phyloP scores from a whole-genome alignment of 2,113 vertebrate genomes.

The Myrmecophaga tridactyla region DNA sequence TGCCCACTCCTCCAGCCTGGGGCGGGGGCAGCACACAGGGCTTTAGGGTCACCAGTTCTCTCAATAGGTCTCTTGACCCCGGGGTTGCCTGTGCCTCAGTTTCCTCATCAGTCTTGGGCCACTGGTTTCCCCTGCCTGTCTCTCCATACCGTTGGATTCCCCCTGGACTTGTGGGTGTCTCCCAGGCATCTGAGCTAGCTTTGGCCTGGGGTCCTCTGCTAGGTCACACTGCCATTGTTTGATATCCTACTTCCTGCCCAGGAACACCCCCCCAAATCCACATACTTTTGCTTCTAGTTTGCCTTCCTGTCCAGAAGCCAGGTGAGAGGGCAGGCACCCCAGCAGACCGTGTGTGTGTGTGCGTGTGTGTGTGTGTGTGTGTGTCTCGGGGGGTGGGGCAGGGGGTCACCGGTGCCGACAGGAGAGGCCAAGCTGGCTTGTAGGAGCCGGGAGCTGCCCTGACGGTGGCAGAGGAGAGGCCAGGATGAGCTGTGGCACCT shows the following conservation, averaged over 20 bases:
- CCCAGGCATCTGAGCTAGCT: neutral
- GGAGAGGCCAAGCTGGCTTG: neutral
- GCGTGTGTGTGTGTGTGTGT: no score
- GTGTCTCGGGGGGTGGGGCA: fast-evolving
- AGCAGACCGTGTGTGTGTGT: neutral
- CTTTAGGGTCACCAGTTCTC: neutral
- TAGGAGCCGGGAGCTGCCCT: neutral
- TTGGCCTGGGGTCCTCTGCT: neutral
- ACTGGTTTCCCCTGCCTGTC: neutral
- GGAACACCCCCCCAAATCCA: neutral
- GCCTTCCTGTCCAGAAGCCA: slow-evolving; percentile 30
- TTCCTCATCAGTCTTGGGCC: neutral
- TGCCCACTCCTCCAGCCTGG: neutral
- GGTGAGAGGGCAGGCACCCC: neutral
- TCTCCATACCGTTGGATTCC: neutral
- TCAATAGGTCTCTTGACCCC: neutral
- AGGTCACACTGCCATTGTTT: slow-evolving; percentile 15
- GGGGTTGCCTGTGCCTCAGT: neutral
- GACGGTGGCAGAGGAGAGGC: neutral
- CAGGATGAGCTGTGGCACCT: neutral
- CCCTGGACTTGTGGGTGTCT: neutral
- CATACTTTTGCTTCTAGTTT: slow-evolving; percentile 18
- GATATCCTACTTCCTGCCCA: slow-evolving; percentile 52
- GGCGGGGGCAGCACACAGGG: neutral
- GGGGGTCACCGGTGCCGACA: neutral